These are phyloP conservation scores for Eclectus roratus DNA, from an alignment of 2,113 vertebrate genomes.

Conservation along the genomic window DNA sequence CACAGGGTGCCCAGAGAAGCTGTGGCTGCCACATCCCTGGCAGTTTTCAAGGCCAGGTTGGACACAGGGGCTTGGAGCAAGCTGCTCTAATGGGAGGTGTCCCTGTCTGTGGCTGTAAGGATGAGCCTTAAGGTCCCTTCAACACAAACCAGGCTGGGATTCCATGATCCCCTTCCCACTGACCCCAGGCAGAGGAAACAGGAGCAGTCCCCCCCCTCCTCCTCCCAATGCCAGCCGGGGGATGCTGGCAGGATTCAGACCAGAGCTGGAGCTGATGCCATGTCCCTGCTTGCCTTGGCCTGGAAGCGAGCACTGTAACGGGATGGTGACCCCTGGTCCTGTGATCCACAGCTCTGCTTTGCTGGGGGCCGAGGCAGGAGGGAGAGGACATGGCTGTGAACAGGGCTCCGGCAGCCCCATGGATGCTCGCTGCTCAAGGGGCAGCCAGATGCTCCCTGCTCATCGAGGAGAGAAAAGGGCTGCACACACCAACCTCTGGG, in stretches of 20 bases:
- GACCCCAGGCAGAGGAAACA: neutral
- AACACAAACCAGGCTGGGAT: neutral
- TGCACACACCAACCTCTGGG: neutral
- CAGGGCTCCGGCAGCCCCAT: neutral
- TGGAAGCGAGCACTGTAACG: neutral
- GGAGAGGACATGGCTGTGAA: conserved; percentile 28
- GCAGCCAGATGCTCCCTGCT: conserved; percentile 17
- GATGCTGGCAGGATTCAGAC: rapidly evolving
- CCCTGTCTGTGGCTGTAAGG: neutral
- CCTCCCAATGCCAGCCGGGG: neutral
- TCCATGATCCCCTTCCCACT: neutral
- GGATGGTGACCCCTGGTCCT: neutral
- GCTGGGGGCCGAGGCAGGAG: neutral
- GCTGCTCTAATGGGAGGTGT: rapidly evolving
- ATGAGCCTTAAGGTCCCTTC: neutral
- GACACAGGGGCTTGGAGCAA: neutral
- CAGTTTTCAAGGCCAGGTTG: neutral
- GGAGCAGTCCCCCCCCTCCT: neutral
- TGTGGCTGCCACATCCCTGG: neutral
- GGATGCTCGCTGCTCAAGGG: neutral
- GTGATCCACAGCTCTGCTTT: neutral
- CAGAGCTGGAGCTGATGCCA: neutral
- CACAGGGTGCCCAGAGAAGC: no score
- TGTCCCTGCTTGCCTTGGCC: neutral
- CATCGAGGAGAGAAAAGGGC: neutral